phyloP scores from a whole-genome alignment of 2,888 invertebrate species.

The Hedya salicella region DNA sequence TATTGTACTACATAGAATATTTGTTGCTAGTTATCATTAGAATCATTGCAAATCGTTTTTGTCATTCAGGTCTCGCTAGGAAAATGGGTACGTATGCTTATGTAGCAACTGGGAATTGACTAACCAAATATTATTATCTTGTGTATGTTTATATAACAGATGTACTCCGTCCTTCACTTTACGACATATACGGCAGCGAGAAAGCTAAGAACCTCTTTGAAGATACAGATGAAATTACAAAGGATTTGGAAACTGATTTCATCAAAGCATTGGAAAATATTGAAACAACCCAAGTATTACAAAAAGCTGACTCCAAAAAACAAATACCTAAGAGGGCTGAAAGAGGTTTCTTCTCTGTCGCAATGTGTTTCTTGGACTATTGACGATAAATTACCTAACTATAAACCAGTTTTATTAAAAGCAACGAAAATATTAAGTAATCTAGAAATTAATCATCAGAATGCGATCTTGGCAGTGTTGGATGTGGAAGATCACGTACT shows the following conservation, averaged over 20 bases:
- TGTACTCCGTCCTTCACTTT: conserved; percentile 46
- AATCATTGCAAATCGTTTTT: conserved; percentile 44
- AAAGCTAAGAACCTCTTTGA: conserved; percentile 20
- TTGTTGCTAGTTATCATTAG: conserved; percentile 27
- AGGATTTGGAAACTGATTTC: conserved; percentile 2
- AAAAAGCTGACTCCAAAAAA: conserved; percentile 13
- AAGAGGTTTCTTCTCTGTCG: conserved; percentile 12
- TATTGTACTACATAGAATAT: too few species aligned
- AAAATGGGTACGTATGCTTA: conserved; percentile 56
- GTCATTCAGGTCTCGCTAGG: conserved; percentile 70
- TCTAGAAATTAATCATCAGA: conserved; percentile 39
- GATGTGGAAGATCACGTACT: conserved; percentile 40
- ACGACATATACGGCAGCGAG: conserved; percentile 45
- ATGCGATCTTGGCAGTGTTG: conserved; percentile 47
- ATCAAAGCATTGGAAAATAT: not conserved
- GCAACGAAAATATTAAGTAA: conserved; percentile 43
- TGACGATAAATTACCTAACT: conserved; percentile 29
- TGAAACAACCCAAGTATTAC: conserved; percentile 2
- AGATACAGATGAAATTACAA: not conserved
- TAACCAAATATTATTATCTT: conserved; percentile 31
- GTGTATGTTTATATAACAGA: conserved; percentile 49
- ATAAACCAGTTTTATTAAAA: conserved; percentile 42
- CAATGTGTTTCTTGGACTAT: conserved; percentile 45
- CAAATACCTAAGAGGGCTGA: conserved; percentile 2
- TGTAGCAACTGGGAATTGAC: conserved; percentile 12